Percentiles rank a stretch among this genome's conserved stretches.
phyloP scores from a whole-genome alignment of 2,888 invertebrate species.

The Spilarctia lutea region DNA sequence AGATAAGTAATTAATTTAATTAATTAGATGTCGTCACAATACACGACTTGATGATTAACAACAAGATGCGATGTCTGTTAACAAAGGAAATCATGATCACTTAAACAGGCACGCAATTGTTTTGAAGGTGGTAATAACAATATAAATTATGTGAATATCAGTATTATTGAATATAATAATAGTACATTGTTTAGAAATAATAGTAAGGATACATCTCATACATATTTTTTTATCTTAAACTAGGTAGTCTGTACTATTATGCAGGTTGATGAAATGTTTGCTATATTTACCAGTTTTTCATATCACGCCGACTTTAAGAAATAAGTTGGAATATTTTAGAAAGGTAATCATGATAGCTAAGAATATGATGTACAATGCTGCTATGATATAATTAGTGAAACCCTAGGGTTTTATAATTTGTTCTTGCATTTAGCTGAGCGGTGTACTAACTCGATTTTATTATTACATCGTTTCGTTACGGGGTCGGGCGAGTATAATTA shows the following conservation, averaged over 20 bases:
- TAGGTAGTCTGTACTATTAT: too few species aligned
- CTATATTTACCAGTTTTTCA: too few species aligned
- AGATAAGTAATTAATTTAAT: constrained; percentile 10
- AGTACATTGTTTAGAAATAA: too few species aligned
- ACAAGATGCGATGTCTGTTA: neutral
- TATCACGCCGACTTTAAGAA: too few species aligned
- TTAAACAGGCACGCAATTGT: neutral
- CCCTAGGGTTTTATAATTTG: constrained; percentile 44
- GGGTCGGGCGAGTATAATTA: constrained; percentile 45
- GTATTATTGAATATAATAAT: too few species aligned
- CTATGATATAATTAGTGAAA: neutral
- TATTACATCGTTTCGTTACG: constrained; percentile 56
- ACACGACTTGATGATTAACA: neutral
- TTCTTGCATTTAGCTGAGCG: constrained; percentile 51
- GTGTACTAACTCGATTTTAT: constrained; percentile 59
- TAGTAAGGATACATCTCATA: too few species aligned
- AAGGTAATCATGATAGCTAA: too few species aligned
- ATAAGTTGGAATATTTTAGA: too few species aligned
- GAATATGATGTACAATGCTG: neutral
- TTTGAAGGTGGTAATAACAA: neutral
- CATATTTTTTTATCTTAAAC: too few species aligned
- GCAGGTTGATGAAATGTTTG: too few species aligned
- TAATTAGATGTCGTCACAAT: constrained; percentile 11
- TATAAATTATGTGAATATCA: too few species aligned
- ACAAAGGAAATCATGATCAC: neutral